A percentile compares a stretch with the other conserved stretches of the same genome.
phyloP scores from a whole-genome alignment of 2,797 vertebrate genomes.

The Siniperca undulata region DNA sequence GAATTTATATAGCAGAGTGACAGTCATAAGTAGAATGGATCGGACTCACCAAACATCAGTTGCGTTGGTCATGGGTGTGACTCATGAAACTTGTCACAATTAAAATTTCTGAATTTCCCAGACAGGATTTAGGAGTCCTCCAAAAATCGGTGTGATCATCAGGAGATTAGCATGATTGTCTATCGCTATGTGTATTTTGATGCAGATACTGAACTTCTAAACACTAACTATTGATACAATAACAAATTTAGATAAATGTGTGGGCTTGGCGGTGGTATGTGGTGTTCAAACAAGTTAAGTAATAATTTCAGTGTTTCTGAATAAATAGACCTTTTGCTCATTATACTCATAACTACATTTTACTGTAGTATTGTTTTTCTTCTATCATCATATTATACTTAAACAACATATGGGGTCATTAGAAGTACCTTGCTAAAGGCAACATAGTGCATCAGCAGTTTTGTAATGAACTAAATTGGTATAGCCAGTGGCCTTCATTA shows the following conservation, averaged over 20 bases:
- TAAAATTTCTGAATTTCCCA: not conserved
- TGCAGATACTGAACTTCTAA: not conserved
- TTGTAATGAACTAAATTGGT: constrained; percentile 59
- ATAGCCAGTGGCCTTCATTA: constrained; percentile 48
- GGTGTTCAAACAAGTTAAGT: not conserved
- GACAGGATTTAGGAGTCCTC: too few species aligned
- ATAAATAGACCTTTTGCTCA: not conserved
- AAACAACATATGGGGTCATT: constrained; percentile 57
- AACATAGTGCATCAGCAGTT: constrained; percentile 52
- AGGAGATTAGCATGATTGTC: too few species aligned
- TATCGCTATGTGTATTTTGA: not conserved
- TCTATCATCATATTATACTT: constrained; percentile 15
- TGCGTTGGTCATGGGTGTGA: not conserved
- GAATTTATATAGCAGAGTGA: too few species aligned
- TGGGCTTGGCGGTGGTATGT: not conserved
- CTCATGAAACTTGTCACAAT: not conserved
- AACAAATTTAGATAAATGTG: not conserved
- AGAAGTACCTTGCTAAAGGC: constrained; percentile 49
- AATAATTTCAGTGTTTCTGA: not conserved
- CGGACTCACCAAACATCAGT: too few species aligned
- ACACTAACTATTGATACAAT: not conserved
- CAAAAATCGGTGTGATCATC: too few species aligned
- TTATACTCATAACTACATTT: constrained; percentile 11
- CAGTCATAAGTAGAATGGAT: too few species aligned
- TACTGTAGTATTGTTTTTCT: not conserved